These are phyloP conservation scores for Scomberomorus guttatus DNA, from an alignment of 2,797 vertebrate species.

Conservation along the genomic window DNA sequence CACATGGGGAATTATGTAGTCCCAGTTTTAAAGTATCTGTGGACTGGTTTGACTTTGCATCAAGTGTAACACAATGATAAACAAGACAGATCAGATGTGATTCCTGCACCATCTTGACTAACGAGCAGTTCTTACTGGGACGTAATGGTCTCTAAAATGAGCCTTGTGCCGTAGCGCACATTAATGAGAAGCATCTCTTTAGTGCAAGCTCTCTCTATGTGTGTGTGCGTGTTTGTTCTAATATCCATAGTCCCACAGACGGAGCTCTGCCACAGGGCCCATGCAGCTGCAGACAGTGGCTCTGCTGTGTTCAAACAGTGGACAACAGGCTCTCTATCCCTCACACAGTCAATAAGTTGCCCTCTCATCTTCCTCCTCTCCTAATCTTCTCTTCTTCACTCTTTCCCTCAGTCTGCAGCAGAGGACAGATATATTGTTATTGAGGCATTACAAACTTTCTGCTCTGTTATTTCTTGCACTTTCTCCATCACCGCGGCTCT, in stretches of 20 bases:
- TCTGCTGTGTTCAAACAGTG: slow-evolving; percentile 67
- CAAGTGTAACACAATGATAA: slow-evolving; percentile 22
- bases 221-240: slow-evolving; percentile 30
- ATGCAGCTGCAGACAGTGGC: slow-evolving; percentile 80
- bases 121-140: slow-evolving; percentile 42
- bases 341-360: slow-evolving; percentile 39
- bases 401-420: slow-evolving; percentile 30
- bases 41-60: slow-evolving; percentile 49
- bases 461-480: slow-evolving; percentile 32
- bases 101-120: slow-evolving; percentile 45
- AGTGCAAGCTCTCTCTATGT: not conserved
- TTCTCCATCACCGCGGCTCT: slow-evolving; percentile 13
- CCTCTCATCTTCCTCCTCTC: slow-evolving; percentile 55
- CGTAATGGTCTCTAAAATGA: slow-evolving; percentile 60
- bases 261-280: slow-evolving; percentile 62
- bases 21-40: slow-evolving; percentile 42
- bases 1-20: slow-evolving; percentile 38
- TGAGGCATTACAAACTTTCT: slow-evolving; percentile 35
- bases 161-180: slow-evolving; percentile 45
- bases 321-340: slow-evolving; percentile 78
- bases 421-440: slow-evolving; percentile 22
- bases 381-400: slow-evolving; percentile 35
- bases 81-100: slow-evolving; percentile 37
- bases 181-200: slow-evolving; percentile 59
- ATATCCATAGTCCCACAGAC: slow-evolving; percentile 37